Percentiles rank a stretch among this genome's conserved stretches.
phyloP scores from a whole-genome alignment of 2,888 invertebrate species.

The Ophonus ardosiacus region DNA sequence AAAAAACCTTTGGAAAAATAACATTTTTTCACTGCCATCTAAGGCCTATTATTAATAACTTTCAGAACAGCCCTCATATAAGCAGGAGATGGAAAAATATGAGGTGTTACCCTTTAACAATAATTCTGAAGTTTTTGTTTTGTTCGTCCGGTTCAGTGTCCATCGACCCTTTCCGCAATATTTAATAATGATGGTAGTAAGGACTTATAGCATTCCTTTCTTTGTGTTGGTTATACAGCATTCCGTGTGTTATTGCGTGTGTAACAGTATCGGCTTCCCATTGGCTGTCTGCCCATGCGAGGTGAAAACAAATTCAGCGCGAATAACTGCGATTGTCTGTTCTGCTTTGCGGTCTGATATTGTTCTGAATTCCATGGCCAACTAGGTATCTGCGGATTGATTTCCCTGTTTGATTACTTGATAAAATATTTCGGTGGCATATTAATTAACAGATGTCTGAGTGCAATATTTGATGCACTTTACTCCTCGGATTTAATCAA shows the following conservation, averaged over 20 bases:
- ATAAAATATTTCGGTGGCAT: neutral
- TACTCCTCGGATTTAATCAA: neutral
- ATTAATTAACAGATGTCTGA: neutral
- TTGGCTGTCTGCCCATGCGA: neutral
- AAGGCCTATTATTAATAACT: too few relatives aligned
- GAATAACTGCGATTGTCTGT: neutral
- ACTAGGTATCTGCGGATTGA: neutral
- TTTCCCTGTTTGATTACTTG: neutral
- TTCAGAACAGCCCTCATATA: too few relatives aligned
- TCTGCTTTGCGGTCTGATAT: neutral
- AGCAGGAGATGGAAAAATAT: too few relatives aligned
- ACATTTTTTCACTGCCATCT: too few relatives aligned
- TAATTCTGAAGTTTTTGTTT: neutral
- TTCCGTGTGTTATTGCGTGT: neutral
- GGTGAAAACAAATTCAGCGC: conserved; percentile 13
- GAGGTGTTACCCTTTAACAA: too few relatives aligned
- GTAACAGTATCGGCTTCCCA: neutral
- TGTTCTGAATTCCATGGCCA: neutral
- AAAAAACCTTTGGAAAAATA: too few relatives aligned
- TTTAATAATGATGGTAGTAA: neutral
- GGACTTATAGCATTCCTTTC: neutral
- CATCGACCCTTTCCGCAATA: neutral
- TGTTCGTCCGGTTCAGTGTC: neutral
- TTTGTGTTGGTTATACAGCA: neutral
- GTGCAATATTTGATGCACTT: neutral